Percentiles rank a stretch among this genome's conserved stretches.
Conservation (phyloP, 2,113 vertebrate genomes). For the Nannobrachium achirus region DNA sequence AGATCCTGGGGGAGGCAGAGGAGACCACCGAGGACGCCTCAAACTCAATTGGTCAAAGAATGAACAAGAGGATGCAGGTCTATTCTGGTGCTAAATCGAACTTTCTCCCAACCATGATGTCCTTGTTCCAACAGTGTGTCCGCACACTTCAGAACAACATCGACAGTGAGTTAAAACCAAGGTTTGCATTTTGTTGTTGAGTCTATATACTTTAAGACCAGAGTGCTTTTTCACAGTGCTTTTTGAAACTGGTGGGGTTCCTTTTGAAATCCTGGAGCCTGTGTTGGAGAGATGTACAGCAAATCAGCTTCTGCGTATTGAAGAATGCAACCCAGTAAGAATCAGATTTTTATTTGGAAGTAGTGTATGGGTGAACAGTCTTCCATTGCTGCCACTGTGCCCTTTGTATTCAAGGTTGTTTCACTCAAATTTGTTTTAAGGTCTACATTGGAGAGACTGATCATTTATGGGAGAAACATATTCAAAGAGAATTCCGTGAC, state of each 20-base stretch:
- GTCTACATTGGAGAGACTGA: constrained; percentile 80
- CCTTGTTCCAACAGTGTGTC: constrained; percentile 87
- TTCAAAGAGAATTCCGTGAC: constrained; percentile 84
- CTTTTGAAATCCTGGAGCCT: constrained; percentile 90
- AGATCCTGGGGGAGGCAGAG: constrained; percentile 44
- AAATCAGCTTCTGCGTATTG: constrained; percentile 86
- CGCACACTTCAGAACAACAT: constrained; percentile 90
- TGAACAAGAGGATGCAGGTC: constrained; percentile 90
- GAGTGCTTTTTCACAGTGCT: constrained; percentile 77
- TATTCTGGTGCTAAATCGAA: constrained; percentile 86
- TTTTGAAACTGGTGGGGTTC: constrained; percentile 87
- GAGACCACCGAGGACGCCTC: constrained; percentile 65
- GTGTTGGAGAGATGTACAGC: constrained; percentile 88
- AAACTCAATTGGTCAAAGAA: constrained; percentile 83
- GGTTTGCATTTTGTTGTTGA: background rate
- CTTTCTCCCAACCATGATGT: constrained; percentile 86
- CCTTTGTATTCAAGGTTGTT: background rate
- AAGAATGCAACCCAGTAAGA: constrained; percentile 89
- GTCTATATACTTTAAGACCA: constrained; percentile 24
- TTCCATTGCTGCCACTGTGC: background rate
- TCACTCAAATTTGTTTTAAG: constrained; percentile 55
- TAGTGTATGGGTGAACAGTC: too few species aligned
- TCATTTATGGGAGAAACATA: constrained; percentile 87
- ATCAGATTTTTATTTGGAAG: background rate
- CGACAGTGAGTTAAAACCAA: constrained; percentile 78